Conservation (phyloP, 1,140 invertebrate species). For the Saccostrea glomerata region DNA sequence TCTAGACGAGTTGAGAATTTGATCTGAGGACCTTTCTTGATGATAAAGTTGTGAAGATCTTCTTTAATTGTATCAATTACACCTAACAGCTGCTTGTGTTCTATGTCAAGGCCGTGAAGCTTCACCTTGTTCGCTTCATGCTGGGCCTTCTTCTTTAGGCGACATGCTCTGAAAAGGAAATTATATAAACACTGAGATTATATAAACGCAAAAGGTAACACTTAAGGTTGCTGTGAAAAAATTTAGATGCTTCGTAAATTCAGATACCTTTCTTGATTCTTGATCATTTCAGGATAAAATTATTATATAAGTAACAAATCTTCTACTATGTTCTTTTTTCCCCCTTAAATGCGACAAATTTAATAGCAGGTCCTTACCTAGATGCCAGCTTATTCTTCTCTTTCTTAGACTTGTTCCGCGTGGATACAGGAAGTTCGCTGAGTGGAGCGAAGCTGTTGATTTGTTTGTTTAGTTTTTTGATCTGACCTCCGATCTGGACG, state of each 20-base stretch:
- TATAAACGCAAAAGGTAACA: neutral
- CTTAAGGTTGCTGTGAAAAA: neutral
- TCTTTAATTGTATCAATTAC: slow-evolving; percentile 77
- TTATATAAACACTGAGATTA: neutral
- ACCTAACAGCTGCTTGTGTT: slow-evolving; percentile 84
- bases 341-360: too few species aligned
- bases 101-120: slow-evolving; percentile 93
- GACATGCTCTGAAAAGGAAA: slow-evolving; percentile 86
- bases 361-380: slow-evolving; percentile 78
- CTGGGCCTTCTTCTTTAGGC: slow-evolving; percentile 81
- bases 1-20: slow-evolving; percentile 75
- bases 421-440: slow-evolving; percentile 87
- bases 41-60: slow-evolving; percentile 84
- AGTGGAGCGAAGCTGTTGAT: slow-evolving; percentile 98
- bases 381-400: slow-evolving; percentile 99
- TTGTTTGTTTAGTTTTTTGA: slow-evolving; percentile 93
- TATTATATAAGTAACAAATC: too few species aligned
- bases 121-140: slow-evolving; percentile 85
- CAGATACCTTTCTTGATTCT: too few species aligned
- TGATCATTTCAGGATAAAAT: too few species aligned
- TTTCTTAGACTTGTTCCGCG: slow-evolving; percentile 93
- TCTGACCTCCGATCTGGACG: slow-evolving; percentile 92
- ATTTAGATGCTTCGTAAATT: too few species aligned
- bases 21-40: slow-evolving; percentile 84
- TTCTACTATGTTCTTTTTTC: too few species aligned